A percentile compares a stretch with the other conserved stretches of the same genome.
Conservation (phyloP, 1,140 invertebrate genomes). For the Conus betulinus region DNA sequence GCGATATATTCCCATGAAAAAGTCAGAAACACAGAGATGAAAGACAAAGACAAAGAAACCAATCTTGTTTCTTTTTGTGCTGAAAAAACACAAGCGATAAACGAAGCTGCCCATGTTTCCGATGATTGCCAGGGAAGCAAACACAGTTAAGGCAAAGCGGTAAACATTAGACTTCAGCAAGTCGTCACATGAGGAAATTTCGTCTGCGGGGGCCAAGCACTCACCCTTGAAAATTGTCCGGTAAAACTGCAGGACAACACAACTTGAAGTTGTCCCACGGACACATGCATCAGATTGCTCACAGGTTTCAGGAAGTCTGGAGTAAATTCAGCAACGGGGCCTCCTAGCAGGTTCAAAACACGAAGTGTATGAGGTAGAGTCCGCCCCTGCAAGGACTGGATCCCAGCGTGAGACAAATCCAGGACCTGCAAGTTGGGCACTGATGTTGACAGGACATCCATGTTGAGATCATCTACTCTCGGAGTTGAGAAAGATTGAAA, state of each 20-base stretch:
- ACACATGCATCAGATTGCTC: conserved; percentile 13
- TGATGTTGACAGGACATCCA: too few relatives aligned
- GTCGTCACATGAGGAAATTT: conserved; percentile 57
- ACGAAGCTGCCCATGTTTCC: conserved; percentile 57
- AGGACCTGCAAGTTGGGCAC: too few relatives aligned
- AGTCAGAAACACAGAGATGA: conserved; percentile 59
- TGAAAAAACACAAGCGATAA: conserved; percentile 41
- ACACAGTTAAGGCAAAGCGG: conserved; percentile 46
- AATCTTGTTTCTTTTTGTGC: conserved; percentile 11
- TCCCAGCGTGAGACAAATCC: conserved; percentile 17
- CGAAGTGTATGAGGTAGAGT: conserved; percentile 10
- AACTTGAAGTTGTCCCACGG: conserved; percentile 38
- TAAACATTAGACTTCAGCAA: conserved; percentile 44
- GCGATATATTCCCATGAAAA: conserved; percentile 66
- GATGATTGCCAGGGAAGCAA: conserved; percentile 44
- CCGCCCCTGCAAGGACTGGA: conserved; percentile 1
- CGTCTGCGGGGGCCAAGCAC: conserved; percentile 48
- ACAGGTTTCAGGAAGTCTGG: conserved; percentile 31
- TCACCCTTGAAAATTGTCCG: not conserved
- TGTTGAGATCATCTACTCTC: too few relatives aligned
- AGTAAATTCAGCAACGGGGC: conserved; percentile 35
- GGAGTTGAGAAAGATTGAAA: too few relatives aligned
- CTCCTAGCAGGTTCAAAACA: conserved; percentile 17
- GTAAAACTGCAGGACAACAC: conserved; percentile 44
- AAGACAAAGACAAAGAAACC: conserved; percentile 46